Percentiles rank a stretch among this genome's conserved stretches.
Evolutionary conservation across 2,113 vertebrate species (phyloP).

Genomic region (Oreochromis niloticus): DNA sequence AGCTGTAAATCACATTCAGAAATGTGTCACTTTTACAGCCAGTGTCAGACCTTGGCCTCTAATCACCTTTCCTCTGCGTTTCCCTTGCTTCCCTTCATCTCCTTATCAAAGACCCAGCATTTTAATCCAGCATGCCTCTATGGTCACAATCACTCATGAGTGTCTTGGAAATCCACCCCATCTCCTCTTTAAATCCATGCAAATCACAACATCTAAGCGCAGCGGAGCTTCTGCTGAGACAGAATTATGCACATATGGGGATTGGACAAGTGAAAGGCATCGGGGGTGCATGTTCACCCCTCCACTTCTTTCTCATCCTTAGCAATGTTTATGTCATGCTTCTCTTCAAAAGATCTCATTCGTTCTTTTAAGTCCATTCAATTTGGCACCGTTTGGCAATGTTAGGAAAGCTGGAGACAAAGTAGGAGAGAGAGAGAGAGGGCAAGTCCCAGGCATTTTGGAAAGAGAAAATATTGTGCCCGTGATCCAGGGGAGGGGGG

Average conservation of each 20-base stretch:
- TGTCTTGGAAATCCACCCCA: slow-evolving; percentile 65
- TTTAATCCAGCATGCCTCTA: slow-evolving; percentile 61
- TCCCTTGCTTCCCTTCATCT: slow-evolving; percentile 45
- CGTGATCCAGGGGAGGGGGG: neutral
- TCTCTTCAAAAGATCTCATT: slow-evolving; percentile 40
- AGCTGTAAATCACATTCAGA: slow-evolving; percentile 24
- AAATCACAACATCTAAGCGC: slow-evolving; percentile 69
- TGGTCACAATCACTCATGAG: slow-evolving; percentile 65
- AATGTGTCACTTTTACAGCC: slow-evolving; percentile 2
- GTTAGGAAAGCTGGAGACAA: slow-evolving; percentile 5
- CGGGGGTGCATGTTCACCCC: neutral
- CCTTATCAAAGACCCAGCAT: slow-evolving; percentile 58
- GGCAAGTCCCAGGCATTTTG: neutral
- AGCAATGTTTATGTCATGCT: slow-evolving; percentile 55
- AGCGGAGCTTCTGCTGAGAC: slow-evolving; percentile 56
- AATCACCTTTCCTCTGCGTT: slow-evolving; percentile 34
- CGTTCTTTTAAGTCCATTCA: slow-evolving; percentile 39
- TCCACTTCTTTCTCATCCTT: slow-evolving; percentile 26
- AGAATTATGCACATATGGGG: slow-evolving; percentile 57
- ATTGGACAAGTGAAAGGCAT: slow-evolving; percentile 11
- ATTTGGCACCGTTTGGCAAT: slow-evolving; percentile 36
- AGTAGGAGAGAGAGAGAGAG: neutral
- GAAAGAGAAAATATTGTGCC: slow-evolving; percentile 17
- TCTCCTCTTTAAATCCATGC: slow-evolving; percentile 66
- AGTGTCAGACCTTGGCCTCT: slow-evolving; percentile 24